These are phyloP conservation scores for Stenoptilia bipunctidactyla DNA, from an alignment of 2,888 invertebrate genomes.

Conservation along the genomic window DNA sequence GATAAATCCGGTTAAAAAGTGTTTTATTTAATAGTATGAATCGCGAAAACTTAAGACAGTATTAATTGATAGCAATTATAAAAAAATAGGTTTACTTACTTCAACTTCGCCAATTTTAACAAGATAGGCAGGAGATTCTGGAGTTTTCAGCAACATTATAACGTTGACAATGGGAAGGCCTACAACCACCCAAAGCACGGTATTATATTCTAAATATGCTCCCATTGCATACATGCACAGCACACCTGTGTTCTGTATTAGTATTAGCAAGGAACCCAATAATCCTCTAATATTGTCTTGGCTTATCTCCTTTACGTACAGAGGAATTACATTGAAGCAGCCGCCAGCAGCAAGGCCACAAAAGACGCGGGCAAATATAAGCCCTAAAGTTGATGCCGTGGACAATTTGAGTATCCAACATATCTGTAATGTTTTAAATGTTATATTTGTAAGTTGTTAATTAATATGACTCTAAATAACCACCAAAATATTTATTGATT, in stretches of 20 bases:
- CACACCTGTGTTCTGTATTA: conserved; percentile 31
- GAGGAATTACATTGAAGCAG: conserved; percentile 30
- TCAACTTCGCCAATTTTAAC: conserved; percentile 32
- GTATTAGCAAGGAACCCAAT: conserved; percentile 24
- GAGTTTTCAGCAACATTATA: conserved; percentile 28
- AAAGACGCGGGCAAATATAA: conserved; percentile 28
- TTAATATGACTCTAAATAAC: no score
- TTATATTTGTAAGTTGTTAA: no score
- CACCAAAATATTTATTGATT: no score
- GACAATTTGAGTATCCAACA: conserved; percentile 26
- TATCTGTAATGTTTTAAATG: no score
- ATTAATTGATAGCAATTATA: conserved; percentile 31
- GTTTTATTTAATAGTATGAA: no score
- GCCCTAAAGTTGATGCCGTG: conserved; percentile 19
- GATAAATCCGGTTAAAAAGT: no score
- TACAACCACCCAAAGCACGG: conserved; percentile 27
- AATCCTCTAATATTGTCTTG: conserved; percentile 34
- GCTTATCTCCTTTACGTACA: conserved; percentile 41
- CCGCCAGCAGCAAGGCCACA: conserved; percentile 32
- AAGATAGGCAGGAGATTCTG: conserved; percentile 44
- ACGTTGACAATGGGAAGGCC: conserved; percentile 24
- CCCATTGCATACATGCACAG: conserved; percentile 34
- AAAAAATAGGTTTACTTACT: conserved; percentile 24
- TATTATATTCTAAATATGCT: conserved; percentile 31
- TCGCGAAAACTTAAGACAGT: conserved; percentile 33